phyloP scores from a whole-genome alignment of 2,113 vertebrate genomes.

The Glareola pratincola region DNA sequence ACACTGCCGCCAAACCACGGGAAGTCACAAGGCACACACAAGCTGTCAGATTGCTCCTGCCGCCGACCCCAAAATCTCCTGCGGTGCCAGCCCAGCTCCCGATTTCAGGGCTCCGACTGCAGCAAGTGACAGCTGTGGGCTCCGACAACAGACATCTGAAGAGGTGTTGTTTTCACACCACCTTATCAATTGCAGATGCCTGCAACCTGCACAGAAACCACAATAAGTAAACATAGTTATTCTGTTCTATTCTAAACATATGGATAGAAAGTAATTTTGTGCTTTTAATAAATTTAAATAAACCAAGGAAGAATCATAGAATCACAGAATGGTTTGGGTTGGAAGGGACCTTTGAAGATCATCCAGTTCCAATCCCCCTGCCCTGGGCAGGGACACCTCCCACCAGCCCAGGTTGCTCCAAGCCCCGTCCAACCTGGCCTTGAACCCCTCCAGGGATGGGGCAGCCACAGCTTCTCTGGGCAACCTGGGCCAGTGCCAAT shows the following conservation, averaged over 20 bases:
- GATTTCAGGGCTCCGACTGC: not conserved
- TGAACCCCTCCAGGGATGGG: too few species aligned
- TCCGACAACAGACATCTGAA: not conserved
- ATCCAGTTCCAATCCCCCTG: too few species aligned
- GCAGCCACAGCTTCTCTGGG: too few species aligned
- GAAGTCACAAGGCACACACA: conserved; percentile 38
- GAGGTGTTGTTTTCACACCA: not conserved
- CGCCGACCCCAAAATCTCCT: not conserved
- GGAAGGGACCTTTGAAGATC: too few species aligned
- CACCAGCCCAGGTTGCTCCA: too few species aligned
- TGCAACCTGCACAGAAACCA: not conserved
- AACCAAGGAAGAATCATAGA: not conserved
- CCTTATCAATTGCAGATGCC: not conserved
- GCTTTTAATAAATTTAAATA: not conserved
- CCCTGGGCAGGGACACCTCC: too few species aligned
- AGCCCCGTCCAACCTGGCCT: too few species aligned
- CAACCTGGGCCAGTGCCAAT: too few species aligned
- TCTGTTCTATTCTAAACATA: not conserved
- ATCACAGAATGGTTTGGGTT: too few species aligned
- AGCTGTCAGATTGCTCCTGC: conserved; percentile 74
- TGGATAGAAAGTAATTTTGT: not conserved
- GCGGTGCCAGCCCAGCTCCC: not conserved
- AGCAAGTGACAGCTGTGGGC: not conserved
- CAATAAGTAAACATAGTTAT: not conserved
- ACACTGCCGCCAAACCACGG: not conserved